Conservation (phyloP, 2,797 vertebrate genomes). For the Ammospiza maritima region DNA sequence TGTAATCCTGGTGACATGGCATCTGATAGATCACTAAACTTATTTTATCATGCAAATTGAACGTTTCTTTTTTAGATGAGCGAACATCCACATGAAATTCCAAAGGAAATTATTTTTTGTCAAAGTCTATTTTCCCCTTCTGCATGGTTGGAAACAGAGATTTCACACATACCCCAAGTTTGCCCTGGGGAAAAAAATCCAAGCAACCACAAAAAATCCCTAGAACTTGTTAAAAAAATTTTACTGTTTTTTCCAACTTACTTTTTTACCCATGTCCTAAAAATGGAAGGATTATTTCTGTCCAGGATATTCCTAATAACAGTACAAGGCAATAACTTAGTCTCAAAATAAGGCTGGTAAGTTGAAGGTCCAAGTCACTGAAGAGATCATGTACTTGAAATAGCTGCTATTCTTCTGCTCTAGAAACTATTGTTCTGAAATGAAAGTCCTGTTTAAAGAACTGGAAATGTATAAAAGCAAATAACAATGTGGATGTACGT, state of each 20-base stretch:
- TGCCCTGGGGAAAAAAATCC: not conserved
- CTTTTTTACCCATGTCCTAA: not conserved
- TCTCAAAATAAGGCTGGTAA: not conserved
- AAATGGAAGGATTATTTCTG: constrained; percentile 8
- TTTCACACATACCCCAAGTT: not conserved
- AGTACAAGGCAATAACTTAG: not conserved
- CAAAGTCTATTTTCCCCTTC: not conserved
- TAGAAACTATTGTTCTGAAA: not conserved
- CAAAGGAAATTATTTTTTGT: not conserved
- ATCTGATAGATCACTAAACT: not conserved
- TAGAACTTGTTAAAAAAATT: constrained; percentile 31
- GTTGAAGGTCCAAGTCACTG: not conserved
- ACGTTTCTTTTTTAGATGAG: not conserved
- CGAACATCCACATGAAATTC: not conserved
- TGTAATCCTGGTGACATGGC: not conserved
- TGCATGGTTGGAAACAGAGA: not conserved
- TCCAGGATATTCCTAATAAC: not conserved
- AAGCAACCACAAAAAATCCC: not conserved
- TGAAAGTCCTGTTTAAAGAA: not conserved
- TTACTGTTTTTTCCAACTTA: constrained; percentile 23
- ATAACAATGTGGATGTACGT: not conserved
- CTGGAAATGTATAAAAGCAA: not conserved
- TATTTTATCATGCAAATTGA: not conserved
- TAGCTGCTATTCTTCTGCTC: not conserved
- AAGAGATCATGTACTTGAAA: not conserved